These are phyloP conservation scores for Ondatra zibethicus DNA, from an alignment of 2,113 vertebrate species.

Conservation along the genomic window DNA sequence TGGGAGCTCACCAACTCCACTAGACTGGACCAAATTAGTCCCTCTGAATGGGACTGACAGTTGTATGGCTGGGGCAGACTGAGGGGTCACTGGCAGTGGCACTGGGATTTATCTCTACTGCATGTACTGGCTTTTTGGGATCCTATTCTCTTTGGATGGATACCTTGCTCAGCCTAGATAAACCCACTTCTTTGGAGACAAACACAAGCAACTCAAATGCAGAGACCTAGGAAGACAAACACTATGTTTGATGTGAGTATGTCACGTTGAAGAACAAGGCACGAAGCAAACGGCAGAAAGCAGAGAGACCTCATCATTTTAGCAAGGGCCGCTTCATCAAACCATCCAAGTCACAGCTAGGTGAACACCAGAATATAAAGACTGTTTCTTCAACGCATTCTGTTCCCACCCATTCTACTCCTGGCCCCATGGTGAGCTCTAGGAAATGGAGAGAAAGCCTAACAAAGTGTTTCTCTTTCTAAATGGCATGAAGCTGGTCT, in stretches of 20 bases:
- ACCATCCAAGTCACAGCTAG: slow-evolving; percentile 60
- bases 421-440: slow-evolving; percentile 68
- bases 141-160: too few species aligned
- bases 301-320: background rate
- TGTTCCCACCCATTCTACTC: slow-evolving; percentile 70
- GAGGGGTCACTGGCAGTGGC: too few species aligned
- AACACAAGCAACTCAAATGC: background rate
- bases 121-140: too few species aligned
- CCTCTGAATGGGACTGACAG: too few species aligned
- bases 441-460: slow-evolving; percentile 56
- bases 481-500: slow-evolving; percentile 64
- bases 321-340: slow-evolving; percentile 57
- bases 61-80: too few species aligned
- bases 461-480: slow-evolving; percentile 62
- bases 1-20: too few species aligned
- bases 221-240: background rate
- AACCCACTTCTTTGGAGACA: slow-evolving; percentile 54
- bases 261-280: background rate
- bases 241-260: background rate
- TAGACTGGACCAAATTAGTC: too few species aligned
- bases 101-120: too few species aligned
- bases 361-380: slow-evolving; percentile 78
- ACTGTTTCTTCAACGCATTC: slow-evolving; percentile 59
- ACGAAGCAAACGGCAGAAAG: background rate
- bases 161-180: background rate